Percentiles rank a stretch among this genome's conserved stretches.
Evolutionary conservation across 2,113 vertebrate species (phyloP).

Genomic region (Lipotes vexillifer): DNA sequence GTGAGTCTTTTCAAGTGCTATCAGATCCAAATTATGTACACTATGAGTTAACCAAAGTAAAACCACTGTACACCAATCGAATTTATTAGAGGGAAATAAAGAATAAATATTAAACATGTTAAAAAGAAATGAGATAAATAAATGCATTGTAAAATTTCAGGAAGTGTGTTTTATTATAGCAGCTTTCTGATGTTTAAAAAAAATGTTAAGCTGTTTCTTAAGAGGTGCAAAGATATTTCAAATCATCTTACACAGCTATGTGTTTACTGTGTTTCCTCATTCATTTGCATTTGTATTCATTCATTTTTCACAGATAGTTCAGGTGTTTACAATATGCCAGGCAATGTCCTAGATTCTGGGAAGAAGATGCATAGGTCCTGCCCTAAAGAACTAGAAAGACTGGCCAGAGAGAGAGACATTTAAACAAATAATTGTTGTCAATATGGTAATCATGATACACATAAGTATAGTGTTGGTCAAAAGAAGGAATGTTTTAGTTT

Average conservation of each 20-base stretch:
- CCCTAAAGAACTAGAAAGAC: neutral
- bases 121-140: neutral
- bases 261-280: neutral
- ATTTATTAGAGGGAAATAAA: neutral
- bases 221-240: neutral
- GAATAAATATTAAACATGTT: neutral
- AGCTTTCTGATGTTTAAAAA: neutral
- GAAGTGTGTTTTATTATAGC: neutral
- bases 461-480: neutral
- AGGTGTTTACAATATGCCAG: neutral
- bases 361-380: neutral
- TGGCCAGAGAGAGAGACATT: neutral
- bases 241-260: neutral
- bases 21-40: neutral
- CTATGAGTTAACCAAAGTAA: neutral
- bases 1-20: neutral
- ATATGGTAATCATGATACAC: neutral
- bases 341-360: neutral
- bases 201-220: neutral
- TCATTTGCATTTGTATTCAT: neutral
- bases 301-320: neutral
- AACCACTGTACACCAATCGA: neutral
- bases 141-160: neutral
- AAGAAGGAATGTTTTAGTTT: neutral
- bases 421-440: neutral